Base-by-base conservation (phyloP, 2,888 invertebrate species). In the Apeira syringaria region DNA sequence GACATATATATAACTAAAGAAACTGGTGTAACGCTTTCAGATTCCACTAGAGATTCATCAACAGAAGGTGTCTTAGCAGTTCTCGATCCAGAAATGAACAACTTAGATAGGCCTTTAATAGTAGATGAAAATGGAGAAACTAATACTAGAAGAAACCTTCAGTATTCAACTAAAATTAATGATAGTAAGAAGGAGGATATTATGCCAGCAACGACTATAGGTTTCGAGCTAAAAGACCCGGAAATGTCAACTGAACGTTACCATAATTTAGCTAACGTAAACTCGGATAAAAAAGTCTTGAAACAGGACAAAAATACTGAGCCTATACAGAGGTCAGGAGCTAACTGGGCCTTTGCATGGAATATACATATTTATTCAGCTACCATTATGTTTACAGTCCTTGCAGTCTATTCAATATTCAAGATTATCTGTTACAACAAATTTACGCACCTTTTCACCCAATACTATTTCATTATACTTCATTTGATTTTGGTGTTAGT, bases 351-450 rank as follows among this genome's bases (percentile, higher is more conserved):
- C 0, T 94, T 96, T 54, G 97, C 96, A 1, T 98, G 97, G 98
- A 96, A 97, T 65, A 92, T 97, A 5, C 98, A 98, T 73, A 94
- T 98, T 3, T 98, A 98, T 82, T 82, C 96, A 25, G 95, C 96
- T 0, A 97, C 97, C 0, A 93, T 95, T 8, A 92, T 96, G 66
- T 98, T 97, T 73, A 94, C 96, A 0, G 88, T 97, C 6, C 84
- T 98, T 61, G 96, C 97, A 0, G 91, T 96, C 0, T 96, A 95
- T 72, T 96, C 96, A 11, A 94, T 97, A 46, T 94, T 96, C 68
- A 96, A 97, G 80, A 92, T 98, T 53, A 93, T 97, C 29, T 93
- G 97, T 36, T 95, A 97, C 78, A 95, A 96, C 80, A 94, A 95
- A 67, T 94, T 95, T 60, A 95, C 96, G 3, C 96, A 97, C 79